Evolutionary conservation across 2,113 vertebrate species (phyloP).

Genomic region (Glaucomys volans): DNA sequence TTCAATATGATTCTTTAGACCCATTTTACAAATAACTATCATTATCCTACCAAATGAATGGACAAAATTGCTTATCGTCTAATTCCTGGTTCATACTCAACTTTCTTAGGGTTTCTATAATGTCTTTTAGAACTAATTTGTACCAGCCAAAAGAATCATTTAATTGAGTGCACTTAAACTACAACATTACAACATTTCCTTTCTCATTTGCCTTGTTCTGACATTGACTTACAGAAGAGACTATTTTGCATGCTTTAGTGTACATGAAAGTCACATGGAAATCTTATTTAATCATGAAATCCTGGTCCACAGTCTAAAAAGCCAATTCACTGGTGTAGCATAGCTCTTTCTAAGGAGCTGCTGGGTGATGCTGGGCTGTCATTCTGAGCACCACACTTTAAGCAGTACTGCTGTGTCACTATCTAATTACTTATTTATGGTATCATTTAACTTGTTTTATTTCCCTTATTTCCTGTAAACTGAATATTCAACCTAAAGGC

Average conservation of each 20-base stretch:
- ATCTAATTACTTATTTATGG: neutral
- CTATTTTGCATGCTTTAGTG: neutral
- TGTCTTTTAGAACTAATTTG: neutral
- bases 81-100: neutral
- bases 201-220: neutral
- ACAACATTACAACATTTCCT: neutral
- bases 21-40: neutral
- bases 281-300: neutral
- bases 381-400: neutral
- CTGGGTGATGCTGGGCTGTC: neutral
- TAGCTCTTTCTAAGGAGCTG: neutral
- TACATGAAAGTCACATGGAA: neutral
- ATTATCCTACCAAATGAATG: neutral
- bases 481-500: neutral
- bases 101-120: neutral
- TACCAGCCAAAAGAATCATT: neutral
- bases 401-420: neutral
- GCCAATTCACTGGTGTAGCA: neutral
- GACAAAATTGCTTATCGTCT: neutral
- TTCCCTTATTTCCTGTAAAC: neutral
- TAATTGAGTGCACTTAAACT: neutral
- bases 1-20: neutral
- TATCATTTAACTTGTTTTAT: neutral
- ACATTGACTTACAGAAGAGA: neutral
- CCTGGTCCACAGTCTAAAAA: neutral